Conservation (phyloP, 2,113 vertebrate genomes). For the Tympanuchus pallidicinctus region DNA sequence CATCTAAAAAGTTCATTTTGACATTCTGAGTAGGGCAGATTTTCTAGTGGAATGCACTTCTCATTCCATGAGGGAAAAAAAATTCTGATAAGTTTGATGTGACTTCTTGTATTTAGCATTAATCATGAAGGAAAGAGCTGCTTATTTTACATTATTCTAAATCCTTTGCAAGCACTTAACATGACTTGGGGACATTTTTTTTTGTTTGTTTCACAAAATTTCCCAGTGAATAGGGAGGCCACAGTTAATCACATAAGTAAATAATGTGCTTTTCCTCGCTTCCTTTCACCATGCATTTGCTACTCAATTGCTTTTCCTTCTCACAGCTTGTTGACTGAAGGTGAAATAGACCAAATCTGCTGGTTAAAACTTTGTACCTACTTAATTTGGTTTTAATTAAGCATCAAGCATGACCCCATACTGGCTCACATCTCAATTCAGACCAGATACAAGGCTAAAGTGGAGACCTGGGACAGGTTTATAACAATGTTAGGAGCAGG, state of each 20-base stretch:
- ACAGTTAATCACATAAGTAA: conserved; percentile 4
- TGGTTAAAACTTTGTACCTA: neutral
- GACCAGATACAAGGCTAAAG: neutral
- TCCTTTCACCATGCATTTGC: neutral
- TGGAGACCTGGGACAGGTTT: rapidly evolving
- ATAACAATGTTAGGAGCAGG: rapidly evolving
- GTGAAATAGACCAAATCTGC: neutral
- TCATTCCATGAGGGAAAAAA: neutral
- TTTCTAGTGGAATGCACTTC: neutral
- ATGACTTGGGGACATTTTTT: neutral
- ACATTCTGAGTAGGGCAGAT: neutral
- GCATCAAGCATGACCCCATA: rapidly evolving
- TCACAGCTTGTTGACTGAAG: neutral
- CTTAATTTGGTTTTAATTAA: neutral
- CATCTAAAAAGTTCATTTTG: conserved; percentile 40
- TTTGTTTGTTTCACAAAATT: neutral
- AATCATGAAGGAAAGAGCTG: neutral
- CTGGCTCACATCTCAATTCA: neutral
- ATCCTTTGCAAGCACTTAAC: neutral
- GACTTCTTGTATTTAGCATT: neutral
- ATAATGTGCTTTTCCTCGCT: neutral
- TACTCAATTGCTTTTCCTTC: neutral
- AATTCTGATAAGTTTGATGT: neutral
- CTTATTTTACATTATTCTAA: conserved; percentile 4
- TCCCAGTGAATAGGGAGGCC: neutral